These are phyloP conservation scores for Dinocampus coccinellae DNA, from an alignment of 2,888 invertebrate genomes.

Conservation along the genomic window DNA sequence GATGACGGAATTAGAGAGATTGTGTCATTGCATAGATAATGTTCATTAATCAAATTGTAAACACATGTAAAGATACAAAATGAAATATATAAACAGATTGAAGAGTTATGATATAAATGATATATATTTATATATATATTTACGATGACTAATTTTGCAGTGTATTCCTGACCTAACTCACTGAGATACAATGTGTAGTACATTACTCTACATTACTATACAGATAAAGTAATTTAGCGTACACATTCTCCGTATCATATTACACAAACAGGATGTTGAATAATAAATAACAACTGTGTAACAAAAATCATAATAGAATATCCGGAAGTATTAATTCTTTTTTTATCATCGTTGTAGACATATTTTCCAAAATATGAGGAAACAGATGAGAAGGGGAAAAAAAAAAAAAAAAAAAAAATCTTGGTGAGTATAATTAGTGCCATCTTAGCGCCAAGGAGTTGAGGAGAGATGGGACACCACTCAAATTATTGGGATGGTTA, in stretches of 20 bases:
- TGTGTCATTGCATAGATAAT: neutral
- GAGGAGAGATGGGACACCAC: conserved; percentile 19
- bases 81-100: conserved; percentile 17
- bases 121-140: neutral
- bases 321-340: neutral
- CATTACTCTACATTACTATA: neutral
- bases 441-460: conserved; percentile 7
- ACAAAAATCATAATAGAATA: conserved; percentile 9
- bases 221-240: conserved; percentile 13
- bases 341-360: neutral
- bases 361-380: neutral
- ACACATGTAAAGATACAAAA: neutral
- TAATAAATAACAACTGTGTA: neutral
- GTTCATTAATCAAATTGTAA: neutral
- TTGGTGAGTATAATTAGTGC: conserved; percentile 31
- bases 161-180: conserved; percentile 20
- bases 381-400: too few species aligned
- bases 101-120: conserved; percentile 14
- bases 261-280: conserved; percentile 23
- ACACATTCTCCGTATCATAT: neutral
- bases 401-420: neutral
- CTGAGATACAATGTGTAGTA: neutral
- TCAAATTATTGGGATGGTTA: conserved; percentile 36
- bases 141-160: conserved; percentile 25
- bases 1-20: neutral